Conservation (phyloP, 2,797 vertebrate species). For the Crypturellus tataupa region DNA sequence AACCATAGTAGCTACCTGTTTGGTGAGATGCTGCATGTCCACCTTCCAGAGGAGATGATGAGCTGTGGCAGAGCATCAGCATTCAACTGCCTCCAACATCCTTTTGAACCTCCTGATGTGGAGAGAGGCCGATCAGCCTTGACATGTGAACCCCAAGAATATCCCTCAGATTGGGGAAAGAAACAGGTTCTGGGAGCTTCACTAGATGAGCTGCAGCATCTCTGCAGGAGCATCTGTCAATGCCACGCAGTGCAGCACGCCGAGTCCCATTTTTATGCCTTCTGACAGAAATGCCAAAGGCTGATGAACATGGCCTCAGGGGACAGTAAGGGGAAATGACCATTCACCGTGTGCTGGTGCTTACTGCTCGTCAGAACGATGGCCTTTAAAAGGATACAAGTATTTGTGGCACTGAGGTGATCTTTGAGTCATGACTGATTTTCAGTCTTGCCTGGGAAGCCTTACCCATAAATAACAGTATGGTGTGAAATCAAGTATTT, state of each 20-base stretch:
- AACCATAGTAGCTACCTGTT: not conserved
- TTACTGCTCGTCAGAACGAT: slow-evolving; percentile 40
- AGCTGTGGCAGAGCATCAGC: not conserved
- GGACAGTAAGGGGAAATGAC: slow-evolving; percentile 41
- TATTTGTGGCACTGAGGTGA: slow-evolving; percentile 47
- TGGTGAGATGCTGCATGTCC: not conserved
- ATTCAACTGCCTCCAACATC: not conserved
- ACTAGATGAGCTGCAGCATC: not conserved
- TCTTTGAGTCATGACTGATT: slow-evolving; percentile 46
- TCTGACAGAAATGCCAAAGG: slow-evolving; percentile 16
- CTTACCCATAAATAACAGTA: slow-evolving; percentile 59
- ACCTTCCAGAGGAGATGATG: not conserved
- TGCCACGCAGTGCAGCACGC: not conserved
- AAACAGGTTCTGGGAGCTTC: not conserved
- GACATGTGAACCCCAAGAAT: not conserved
- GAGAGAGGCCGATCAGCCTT: not conserved
- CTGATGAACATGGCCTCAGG: slow-evolving; percentile 56
- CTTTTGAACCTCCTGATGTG: not conserved
- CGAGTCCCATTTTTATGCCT: slow-evolving; percentile 31
- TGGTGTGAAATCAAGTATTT: slow-evolving; percentile 55
- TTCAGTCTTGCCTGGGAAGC: slow-evolving; percentile 45
- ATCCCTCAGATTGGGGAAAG: not conserved
- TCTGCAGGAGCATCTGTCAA: not conserved
- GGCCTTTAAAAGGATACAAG: slow-evolving; percentile 10
- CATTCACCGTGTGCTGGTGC: slow-evolving; percentile 46